Conservation (phyloP, 2,888 invertebrate species). For the Meiosimyza decipiens region DNA sequence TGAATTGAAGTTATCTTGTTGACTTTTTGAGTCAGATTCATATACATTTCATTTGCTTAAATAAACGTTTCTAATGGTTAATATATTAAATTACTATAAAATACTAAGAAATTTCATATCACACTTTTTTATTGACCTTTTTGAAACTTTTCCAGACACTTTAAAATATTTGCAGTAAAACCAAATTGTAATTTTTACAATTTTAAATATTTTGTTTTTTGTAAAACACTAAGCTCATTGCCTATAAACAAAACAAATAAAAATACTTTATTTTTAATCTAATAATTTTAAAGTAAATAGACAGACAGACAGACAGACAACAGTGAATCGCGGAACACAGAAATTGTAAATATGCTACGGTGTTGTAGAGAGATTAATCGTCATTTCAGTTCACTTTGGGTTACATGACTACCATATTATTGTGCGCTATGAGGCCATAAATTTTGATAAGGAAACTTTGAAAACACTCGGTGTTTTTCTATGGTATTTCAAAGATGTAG, state of each 20-base stretch:
- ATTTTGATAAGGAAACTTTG: slow-evolving; percentile 14
- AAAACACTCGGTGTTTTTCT: background rate
- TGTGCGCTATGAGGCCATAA: slow-evolving; percentile 13
- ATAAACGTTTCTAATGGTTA: too few relatives aligned
- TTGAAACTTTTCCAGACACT: background rate
- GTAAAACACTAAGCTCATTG: background rate
- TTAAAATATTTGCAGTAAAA: background rate
- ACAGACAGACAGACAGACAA: slow-evolving; percentile 6
- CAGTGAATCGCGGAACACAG: slow-evolving; percentile 13
- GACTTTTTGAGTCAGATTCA: too few relatives aligned
- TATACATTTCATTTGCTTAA: too few relatives aligned
- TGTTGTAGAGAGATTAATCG: slow-evolving; percentile 24
- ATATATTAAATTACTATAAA: background rate
- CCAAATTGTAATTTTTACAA: background rate
- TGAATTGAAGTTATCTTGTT: too few relatives aligned
- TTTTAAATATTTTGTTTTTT: background rate
- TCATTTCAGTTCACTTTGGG: background rate
- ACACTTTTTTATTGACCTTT: slow-evolving; percentile 10
- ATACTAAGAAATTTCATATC: background rate
- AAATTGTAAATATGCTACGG: background rate
- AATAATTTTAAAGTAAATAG: slow-evolving; percentile 18
- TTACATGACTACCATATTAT: slow-evolving; percentile 17
- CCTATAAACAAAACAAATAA: slow-evolving; percentile 1
- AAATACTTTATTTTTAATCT: slow-evolving; percentile 12
- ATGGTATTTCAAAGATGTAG: background rate